Conservation (phyloP, 2,888 invertebrate species). For the Gortyna flavago region DNA sequence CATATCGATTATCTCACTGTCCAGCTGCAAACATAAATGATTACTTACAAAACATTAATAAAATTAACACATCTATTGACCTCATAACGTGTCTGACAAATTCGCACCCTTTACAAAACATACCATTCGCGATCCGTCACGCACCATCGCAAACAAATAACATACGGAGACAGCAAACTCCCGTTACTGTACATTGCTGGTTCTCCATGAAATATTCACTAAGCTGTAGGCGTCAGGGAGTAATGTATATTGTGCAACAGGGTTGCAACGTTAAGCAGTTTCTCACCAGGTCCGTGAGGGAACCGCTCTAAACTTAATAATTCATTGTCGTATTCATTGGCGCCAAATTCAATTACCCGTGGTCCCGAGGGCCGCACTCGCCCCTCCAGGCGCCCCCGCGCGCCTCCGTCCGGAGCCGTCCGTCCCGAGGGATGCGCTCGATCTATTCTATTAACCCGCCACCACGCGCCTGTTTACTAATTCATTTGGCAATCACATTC, state of each 20-base stretch:
- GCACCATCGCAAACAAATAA: slow-evolving; percentile 58
- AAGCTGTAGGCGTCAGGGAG: slow-evolving; percentile 34
- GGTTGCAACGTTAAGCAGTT: slow-evolving; percentile 52
- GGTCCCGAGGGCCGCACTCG: slow-evolving; percentile 71
- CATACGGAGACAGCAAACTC: slow-evolving; percentile 27
- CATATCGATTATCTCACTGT: slow-evolving; percentile 42
- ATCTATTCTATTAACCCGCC: slow-evolving; percentile 78
- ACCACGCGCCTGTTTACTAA: slow-evolving; percentile 83
- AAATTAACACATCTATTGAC: slow-evolving; percentile 72
- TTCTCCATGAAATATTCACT: slow-evolving; percentile 5
- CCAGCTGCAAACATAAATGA: slow-evolving; percentile 56
- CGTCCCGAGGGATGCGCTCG: slow-evolving; percentile 70
- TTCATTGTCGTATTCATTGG: slow-evolving; percentile 89
- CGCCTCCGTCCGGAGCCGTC: slow-evolving; percentile 35
- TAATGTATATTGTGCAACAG: slow-evolving; percentile 62
- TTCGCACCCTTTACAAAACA: slow-evolving; percentile 64
- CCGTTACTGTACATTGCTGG: slow-evolving; percentile 38
- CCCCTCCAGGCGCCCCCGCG: slow-evolving; percentile 33
- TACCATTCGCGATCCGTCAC: slow-evolving; percentile 65
- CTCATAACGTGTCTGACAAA: slow-evolving; percentile 69
- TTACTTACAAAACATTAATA: slow-evolving; percentile 65
- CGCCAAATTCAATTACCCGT: slow-evolving; percentile 87
- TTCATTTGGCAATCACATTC: slow-evolving; percentile 87
- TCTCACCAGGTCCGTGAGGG: slow-evolving; percentile 56
- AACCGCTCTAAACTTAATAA: slow-evolving; percentile 86